Conservation (phyloP, 2,113 vertebrate genomes). For the Pipa parva region DNA sequence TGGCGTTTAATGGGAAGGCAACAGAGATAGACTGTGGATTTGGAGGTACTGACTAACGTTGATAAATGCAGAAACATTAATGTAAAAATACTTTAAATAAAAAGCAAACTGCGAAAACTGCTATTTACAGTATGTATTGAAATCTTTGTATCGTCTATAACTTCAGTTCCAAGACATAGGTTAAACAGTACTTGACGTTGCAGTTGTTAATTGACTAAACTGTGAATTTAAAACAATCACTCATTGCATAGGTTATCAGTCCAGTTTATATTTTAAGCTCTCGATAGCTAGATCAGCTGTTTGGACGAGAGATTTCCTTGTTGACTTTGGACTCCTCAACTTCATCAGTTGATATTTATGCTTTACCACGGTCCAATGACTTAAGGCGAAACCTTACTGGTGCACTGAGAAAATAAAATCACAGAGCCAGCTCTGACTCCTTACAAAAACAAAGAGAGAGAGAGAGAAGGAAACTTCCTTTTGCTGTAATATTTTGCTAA, state of each 20-base stretch:
- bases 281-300: not conserved
- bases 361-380: constrained; percentile 46
- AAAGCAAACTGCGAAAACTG: no score
- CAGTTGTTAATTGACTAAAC: not conserved
- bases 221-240: not conserved
- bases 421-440: constrained; percentile 50
- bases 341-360: constrained; percentile 37
- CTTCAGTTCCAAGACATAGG: no score
- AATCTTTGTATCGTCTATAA: no score
- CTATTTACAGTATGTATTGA: no score
- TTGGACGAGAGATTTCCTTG: constrained; percentile 37
- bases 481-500: constrained; percentile 48
- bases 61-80: no score
- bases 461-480: constrained; percentile 44
- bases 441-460: constrained; percentile 3
- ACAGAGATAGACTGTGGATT: no score
- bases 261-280: not conserved
- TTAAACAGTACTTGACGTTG: no score
- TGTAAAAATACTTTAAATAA: no score
- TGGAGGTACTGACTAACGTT: no score
- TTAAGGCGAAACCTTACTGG: constrained; percentile 44
- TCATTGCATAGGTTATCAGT: not conserved
- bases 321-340: constrained; percentile 47
- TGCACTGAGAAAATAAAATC: constrained; percentile 54
- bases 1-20: no score